These are phyloP conservation scores for Anticlea derivata DNA, from an alignment of 2,888 invertebrate species.

Conservation along the genomic window DNA sequence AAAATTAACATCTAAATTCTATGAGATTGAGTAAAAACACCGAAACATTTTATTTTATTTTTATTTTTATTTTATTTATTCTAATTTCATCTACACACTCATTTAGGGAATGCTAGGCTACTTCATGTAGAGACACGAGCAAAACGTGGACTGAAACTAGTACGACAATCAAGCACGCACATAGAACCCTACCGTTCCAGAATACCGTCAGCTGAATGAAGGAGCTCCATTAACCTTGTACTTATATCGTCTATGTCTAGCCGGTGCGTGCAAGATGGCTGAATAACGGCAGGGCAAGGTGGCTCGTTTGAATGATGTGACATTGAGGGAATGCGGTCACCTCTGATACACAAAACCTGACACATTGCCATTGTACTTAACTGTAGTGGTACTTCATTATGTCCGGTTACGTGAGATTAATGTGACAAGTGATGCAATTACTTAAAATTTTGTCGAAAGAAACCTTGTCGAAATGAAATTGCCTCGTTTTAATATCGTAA, in stretches of 20 bases:
- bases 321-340: constrained; percentile 54
- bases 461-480: background rate
- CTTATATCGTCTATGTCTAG: constrained; percentile 40
- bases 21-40: background rate
- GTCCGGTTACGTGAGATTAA: constrained; percentile 33
- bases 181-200: constrained; percentile 16
- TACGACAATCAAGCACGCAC: background rate
- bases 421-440: constrained; percentile 27
- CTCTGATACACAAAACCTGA: constrained; percentile 45
- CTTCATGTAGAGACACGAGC: constrained; percentile 1
- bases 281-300: constrained; percentile 52
- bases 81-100: too few species aligned
- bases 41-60: too few species aligned
- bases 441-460: background rate
- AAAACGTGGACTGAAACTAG: background rate
- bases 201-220: constrained; percentile 28
- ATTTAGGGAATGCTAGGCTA: too few species aligned
- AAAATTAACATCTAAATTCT: too few species aligned
- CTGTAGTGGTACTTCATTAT: constrained; percentile 26
- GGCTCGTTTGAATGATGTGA: constrained; percentile 40
- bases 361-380: constrained; percentile 41
- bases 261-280: constrained; percentile 41
- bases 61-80: too few species aligned
- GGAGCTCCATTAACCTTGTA: constrained; percentile 39
- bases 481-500: background rate